These are phyloP conservation scores for Hippopotamus amphibius DNA, from an alignment of 2,113 vertebrate genomes.

Conservation along the genomic window DNA sequence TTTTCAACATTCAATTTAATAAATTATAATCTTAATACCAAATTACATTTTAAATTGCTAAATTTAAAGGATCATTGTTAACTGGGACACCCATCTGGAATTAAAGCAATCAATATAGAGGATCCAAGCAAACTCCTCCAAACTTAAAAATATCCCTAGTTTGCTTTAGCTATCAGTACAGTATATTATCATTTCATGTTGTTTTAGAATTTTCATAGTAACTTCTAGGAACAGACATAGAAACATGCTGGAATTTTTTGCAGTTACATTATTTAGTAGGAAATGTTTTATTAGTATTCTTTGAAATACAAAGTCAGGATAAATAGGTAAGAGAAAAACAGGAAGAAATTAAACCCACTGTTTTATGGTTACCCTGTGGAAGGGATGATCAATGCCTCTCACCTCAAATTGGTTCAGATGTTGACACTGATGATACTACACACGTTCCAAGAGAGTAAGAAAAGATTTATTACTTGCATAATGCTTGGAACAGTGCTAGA, in stretches of 20 bases:
- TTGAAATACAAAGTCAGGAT: not conserved
- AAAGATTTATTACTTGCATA: not conserved
- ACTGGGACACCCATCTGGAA: not conserved
- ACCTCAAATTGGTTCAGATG: not conserved
- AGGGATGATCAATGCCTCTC: not conserved
- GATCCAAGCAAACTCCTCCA: not conserved
- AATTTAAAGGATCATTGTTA: conserved; percentile 33
- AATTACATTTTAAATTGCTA: conserved; percentile 40
- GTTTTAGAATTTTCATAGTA: conserved; percentile 35
- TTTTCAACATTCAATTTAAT: conserved; percentile 48
- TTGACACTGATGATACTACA: not conserved
- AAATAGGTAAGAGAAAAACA: conserved; percentile 19
- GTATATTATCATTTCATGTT: not conserved
- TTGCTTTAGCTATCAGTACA: not conserved
- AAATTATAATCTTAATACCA: conserved; percentile 28
- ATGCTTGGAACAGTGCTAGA: not conserved
- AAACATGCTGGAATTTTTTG: not conserved
- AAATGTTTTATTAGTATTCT: conserved; percentile 20
- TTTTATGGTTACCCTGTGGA: not conserved
- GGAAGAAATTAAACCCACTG: not conserved
- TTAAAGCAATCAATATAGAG: conserved; percentile 45
- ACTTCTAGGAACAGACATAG: not conserved
- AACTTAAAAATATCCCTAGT: conserved; percentile 10
- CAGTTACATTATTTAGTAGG: conserved; percentile 29
- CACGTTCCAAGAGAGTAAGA: not conserved